Evolutionary conservation across 2,113 vertebrate species (phyloP).

Genomic region (Melanotaenia duboulayi): DNA sequence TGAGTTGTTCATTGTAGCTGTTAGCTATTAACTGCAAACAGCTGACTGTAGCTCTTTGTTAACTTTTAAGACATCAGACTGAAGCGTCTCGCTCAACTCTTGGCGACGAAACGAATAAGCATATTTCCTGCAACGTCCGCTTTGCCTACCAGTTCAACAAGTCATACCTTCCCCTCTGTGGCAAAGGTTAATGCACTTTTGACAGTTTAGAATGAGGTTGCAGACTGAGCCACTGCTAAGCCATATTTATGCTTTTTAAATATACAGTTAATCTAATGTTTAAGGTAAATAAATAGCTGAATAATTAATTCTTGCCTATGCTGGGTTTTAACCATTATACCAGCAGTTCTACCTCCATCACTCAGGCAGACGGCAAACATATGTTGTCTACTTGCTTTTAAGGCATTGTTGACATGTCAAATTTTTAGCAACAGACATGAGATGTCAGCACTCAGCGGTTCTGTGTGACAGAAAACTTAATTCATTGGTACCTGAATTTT

Average conservation of each 20-base stretch:
- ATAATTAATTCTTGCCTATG: slow-evolving; percentile 50
- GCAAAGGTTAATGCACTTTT: slow-evolving; percentile 38
- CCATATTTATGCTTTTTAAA: slow-evolving; percentile 55
- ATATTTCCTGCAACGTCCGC: slow-evolving; percentile 2
- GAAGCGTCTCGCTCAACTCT: not conserved
- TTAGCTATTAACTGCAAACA: not conserved
- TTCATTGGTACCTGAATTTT: slow-evolving; percentile 42
- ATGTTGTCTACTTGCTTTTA: slow-evolving; percentile 25
- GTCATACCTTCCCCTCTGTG: not conserved
- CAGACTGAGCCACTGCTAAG: slow-evolving; percentile 64
- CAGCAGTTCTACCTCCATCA: slow-evolving; percentile 77
- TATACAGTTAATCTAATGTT: slow-evolving; percentile 6
- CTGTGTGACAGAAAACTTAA: slow-evolving; percentile 34
- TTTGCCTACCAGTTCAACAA: slow-evolving; percentile 4
- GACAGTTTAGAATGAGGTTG: slow-evolving; percentile 48
- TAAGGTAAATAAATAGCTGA: slow-evolving; percentile 42
- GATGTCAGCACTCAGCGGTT: slow-evolving; percentile 32
- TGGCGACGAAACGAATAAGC: slow-evolving; percentile 8
- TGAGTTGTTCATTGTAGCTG: not conserved
- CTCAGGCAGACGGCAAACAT: slow-evolving; percentile 58
- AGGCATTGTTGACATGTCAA: slow-evolving; percentile 52
- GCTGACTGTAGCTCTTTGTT: not conserved
- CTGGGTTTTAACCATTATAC: slow-evolving; percentile 53
- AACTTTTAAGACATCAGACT: not conserved
- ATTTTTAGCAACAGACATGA: slow-evolving; percentile 44